These are phyloP conservation scores for Chrysolina americana DNA, from an alignment of 2,888 invertebrate species.

Conservation along the genomic window DNA sequence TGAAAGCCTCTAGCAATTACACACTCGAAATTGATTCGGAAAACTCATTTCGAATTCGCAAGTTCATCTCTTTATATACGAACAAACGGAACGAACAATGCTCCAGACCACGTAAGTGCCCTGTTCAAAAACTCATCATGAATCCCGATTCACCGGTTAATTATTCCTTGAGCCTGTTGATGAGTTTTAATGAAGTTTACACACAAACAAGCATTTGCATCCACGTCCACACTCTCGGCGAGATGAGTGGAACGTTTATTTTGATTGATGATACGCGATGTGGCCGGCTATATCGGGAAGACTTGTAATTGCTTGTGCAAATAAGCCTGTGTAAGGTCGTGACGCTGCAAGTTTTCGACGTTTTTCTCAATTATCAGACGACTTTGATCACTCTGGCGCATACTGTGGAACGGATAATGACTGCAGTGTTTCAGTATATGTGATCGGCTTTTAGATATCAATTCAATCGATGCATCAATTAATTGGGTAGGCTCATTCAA, in stretches of 20 bases:
- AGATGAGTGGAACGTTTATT: neutral
- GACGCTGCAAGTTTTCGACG: neutral
- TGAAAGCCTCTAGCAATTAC: too few species aligned
- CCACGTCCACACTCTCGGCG: neutral
- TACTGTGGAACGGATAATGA: neutral
- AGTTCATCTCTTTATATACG: neutral
- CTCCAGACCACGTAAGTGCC: neutral
- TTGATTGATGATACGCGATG: constrained; percentile 15
- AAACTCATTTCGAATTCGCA: neutral
- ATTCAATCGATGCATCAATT: neutral
- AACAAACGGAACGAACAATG: neutral
- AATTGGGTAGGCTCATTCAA: neutral
- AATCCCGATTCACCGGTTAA: neutral
- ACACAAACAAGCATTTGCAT: constrained; percentile 9
- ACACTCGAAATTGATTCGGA: neutral
- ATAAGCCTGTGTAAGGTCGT: neutral
- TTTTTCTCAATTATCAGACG: neutral
- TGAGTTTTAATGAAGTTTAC: constrained; percentile 16
- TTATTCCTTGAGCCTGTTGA: neutral
- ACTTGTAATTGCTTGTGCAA: constrained; percentile 1
- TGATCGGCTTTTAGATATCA: neutral
- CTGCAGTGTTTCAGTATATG: neutral
- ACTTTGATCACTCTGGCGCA: neutral
- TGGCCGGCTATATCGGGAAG: neutral
- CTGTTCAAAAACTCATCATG: constrained; percentile 7